Base-by-base conservation (phyloP, 2,113 vertebrate species). In the Ceyx cyanopectus region DNA sequence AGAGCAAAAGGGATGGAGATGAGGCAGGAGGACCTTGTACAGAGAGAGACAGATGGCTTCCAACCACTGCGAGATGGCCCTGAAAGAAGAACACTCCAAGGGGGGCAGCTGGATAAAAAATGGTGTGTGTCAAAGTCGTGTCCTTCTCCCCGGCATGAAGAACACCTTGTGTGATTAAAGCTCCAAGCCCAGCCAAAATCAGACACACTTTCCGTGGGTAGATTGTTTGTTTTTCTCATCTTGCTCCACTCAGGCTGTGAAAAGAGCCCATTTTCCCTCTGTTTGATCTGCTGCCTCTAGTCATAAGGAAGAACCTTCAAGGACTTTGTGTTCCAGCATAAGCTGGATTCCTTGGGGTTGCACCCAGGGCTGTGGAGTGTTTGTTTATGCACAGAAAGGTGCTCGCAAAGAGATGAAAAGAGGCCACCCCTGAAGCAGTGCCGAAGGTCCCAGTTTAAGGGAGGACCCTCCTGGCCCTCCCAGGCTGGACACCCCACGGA, bases 201-300 rank as follows among this genome's bases (percentile, higher is more conserved):
- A 76, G 41, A 54, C 23, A 73, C 58, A 19, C 70, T 67, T 85
- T n/a, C 90, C 3, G 1, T 69, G 84, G 77, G 27, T 54, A 72
- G 29, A 29, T 15, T 93, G 87, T 92, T 95, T 96, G 91, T 56
- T 96, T 77, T 92, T 92, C 92, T 85, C 89, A 74, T 63, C 91
- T 87, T 24, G 54, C 57, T 78, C 66, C 61, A 45, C 46, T 62
- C 73, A 34, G 78, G 73, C 61, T 77, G 5, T 21, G 60, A 70
- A 30, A 40, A 88, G 80, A 81, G n/a, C 4, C 43, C 1, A 0
- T 58, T 91, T 84, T 26, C 43, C 60, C 60, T 14, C 24, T 75
- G 6, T 81, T 87, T 93, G 80, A 70, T 63, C 79, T 63, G 32
- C 79, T 63, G 30, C 51, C 65, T 40, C 30, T 6, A 43, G 30